A percentile compares a stretch with the other conserved stretches of the same genome.
These are phyloP conservation scores for Coracias cyanogaster DNA, from an alignment of 2,797 vertebrate genomes.

Conservation along the genomic window DNA sequence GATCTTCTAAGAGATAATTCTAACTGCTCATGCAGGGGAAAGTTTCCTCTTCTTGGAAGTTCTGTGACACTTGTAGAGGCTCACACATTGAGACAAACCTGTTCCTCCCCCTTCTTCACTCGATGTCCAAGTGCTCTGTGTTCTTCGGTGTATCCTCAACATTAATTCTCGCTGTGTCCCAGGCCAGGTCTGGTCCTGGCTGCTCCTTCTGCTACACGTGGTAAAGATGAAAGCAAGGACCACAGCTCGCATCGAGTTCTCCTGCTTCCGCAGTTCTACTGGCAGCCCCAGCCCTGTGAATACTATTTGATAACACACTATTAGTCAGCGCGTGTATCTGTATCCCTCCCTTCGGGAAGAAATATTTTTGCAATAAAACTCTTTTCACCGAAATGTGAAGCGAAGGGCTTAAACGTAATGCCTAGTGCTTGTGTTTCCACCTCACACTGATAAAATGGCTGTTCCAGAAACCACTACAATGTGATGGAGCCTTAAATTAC, in stretches of 20 bases:
- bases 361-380: neutral
- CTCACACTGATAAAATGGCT: neutral
- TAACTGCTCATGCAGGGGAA: neutral
- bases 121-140: rapidly evolving
- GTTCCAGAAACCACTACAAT: neutral
- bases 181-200: neutral
- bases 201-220: rapidly evolving
- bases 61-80: neutral
- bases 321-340: neutral
- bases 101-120: neutral
- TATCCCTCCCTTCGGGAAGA: neutral
- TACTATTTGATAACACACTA: neutral
- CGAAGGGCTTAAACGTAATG: neutral
- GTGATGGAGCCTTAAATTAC: slow-evolving; percentile 2
- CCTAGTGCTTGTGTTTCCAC: neutral
- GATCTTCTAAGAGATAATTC: rapidly evolving
- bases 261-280: neutral
- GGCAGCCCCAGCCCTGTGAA: neutral
- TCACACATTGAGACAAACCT: rapidly evolving
- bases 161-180: rapidly evolving
- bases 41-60: neutral
- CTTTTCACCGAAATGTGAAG: neutral
- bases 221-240: neutral
- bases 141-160: rapidly evolving
- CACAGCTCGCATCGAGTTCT: neutral